Evolutionary conservation across 2,888 invertebrate genomes (phyloP).

Genomic region (Portevinia maculata): DNA sequence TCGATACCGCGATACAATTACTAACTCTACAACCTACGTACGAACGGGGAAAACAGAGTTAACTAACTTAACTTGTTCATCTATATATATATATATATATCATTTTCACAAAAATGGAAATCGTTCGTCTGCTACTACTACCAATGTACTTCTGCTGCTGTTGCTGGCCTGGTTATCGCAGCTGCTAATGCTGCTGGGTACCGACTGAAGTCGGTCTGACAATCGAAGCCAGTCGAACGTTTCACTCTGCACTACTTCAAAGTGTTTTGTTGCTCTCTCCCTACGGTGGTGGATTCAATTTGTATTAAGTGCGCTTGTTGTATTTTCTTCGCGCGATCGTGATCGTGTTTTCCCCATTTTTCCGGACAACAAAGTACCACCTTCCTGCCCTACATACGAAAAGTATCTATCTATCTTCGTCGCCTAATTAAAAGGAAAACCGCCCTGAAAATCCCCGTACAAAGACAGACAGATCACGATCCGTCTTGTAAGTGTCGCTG

Average conservation of each 20-base stretch:
- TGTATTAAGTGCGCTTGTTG: conserved; percentile 10
- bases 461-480: conserved; percentile 48
- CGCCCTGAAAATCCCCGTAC: conserved; percentile 28
- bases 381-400: conserved; percentile 42
- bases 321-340: conserved; percentile 44
- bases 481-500: conserved; percentile 31
- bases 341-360: conserved; percentile 56
- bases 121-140: conserved; percentile 37
- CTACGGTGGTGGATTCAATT: conserved; percentile 46
- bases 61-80: conserved; percentile 68
- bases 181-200: conserved; percentile 66
- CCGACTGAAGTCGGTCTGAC: conserved; percentile 63
- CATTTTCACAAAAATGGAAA: conserved; percentile 68
- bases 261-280: conserved; percentile 70
- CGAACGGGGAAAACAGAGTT: conserved; percentile 29
- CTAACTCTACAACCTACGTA: conserved; percentile 21
- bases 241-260: conserved; percentile 72
- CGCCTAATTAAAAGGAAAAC: conserved; percentile 39
- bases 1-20: conserved; percentile 51
- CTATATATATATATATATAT: conserved; percentile 66
- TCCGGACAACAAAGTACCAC: conserved; percentile 32
- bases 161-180: conserved; percentile 65
- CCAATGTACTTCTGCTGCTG: conserved; percentile 35
- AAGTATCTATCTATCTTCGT: conserved; percentile 5
- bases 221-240: conserved; percentile 68